Conservation (phyloP, 2,113 vertebrate species). For the Lagenorhynchus albirostris region DNA sequence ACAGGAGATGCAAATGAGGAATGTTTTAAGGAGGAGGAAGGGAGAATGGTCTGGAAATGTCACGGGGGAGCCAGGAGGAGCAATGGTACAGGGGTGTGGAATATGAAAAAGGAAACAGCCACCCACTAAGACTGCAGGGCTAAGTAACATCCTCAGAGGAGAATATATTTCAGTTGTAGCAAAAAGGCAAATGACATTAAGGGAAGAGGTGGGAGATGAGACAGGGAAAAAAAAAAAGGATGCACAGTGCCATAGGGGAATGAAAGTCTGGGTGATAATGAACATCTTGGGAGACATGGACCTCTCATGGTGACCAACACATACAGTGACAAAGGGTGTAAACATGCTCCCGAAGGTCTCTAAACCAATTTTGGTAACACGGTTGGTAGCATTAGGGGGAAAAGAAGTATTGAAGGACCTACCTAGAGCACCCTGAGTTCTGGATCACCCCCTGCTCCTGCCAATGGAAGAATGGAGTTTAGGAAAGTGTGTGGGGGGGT, state of each 20-base stretch:
- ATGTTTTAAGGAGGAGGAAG: background rate
- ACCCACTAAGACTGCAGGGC: background rate
- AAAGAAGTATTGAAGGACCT: background rate
- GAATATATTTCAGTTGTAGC: too few relatives aligned
- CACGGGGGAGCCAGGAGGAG: background rate
- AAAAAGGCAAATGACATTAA: background rate
- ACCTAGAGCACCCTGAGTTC: background rate
- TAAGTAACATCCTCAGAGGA: too few relatives aligned
- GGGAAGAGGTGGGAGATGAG: background rate
- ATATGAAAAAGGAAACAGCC: background rate
- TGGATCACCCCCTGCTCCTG: background rate
- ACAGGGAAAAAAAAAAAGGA: background rate
- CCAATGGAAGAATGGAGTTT: background rate
- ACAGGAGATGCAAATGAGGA: background rate
- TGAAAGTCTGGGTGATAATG: background rate
- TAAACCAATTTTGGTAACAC: background rate
- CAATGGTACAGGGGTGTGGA: background rate
- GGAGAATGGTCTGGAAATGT: background rate
- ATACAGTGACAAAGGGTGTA: background rate
- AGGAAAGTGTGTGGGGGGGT: too few relatives aligned
- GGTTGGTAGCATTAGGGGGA: background rate
- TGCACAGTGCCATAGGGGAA: accelerated
- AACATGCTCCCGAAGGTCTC: background rate
- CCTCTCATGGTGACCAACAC: background rate
- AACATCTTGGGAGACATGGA: background rate